Percentiles rank a stretch among this genome's conserved stretches.
Conservation (phyloP, 92 coral and sea anemone species). For the Muricea muricata region DNA sequence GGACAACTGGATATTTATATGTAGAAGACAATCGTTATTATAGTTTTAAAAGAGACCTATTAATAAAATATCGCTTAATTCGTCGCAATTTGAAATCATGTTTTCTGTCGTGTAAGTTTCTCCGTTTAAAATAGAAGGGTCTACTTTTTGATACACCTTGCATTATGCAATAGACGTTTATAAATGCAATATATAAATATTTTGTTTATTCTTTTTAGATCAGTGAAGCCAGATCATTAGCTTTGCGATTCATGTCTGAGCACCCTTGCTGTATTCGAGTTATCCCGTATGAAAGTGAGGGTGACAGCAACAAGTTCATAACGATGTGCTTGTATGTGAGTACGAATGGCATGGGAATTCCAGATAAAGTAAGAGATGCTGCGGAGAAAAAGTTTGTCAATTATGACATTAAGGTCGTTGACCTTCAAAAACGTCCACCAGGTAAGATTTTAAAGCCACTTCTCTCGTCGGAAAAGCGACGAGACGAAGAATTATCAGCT, state of each 20-base stretch:
- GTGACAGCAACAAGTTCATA: not conserved
- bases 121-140: no score
- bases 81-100: no score
- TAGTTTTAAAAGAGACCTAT: no score
- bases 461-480: not conserved
- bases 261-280: constrained; percentile 35
- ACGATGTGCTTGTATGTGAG: constrained; percentile 28
- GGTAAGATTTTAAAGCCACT: not conserved
- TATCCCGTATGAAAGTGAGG: constrained; percentile 22
- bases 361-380: not conserved
- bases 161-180: no score
- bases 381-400: constrained; percentile 22
- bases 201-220: not conserved
- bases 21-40: no score
- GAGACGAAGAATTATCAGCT: not conserved
- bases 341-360: constrained; percentile 19
- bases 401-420: not conserved
- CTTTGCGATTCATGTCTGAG: constrained; percentile 27
- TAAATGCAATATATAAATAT: no score
- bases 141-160: no score
- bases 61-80: no score
- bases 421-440: constrained; percentile 9
- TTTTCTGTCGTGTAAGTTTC: no score
- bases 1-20: no score
- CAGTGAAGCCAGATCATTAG: constrained; percentile 9